Evolutionary conservation across 2,113 vertebrate genomes (phyloP).

Genomic region (Salvelinus sp.): DNA sequence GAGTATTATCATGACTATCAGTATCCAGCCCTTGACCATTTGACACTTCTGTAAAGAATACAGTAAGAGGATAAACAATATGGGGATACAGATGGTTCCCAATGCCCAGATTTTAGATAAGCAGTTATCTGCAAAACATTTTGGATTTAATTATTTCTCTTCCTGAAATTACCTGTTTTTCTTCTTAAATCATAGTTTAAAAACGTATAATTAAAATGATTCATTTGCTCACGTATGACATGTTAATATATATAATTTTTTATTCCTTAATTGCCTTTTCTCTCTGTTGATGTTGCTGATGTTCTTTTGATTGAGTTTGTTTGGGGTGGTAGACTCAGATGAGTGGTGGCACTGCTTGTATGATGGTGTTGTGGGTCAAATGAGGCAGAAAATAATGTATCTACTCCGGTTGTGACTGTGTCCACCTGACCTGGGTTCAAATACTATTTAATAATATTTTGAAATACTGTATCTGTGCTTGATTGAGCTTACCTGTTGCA

Average conservation of each 20-base stretch:
- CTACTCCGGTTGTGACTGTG: too few species aligned
- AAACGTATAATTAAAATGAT: conserved; percentile 32
- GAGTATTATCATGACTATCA: conserved; percentile 47
- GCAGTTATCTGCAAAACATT: background rate
- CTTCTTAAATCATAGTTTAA: conserved; percentile 25
- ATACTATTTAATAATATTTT: too few species aligned
- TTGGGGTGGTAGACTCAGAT: conserved; percentile 18
- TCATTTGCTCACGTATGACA: conserved; percentile 18
- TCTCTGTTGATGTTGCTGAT: conserved; percentile 22
- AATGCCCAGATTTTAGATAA: background rate
- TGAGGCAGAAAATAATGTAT: too few species aligned
- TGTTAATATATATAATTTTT: conserved; percentile 19
- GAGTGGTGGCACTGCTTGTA: conserved; percentile 4
- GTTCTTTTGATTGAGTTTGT: conserved; percentile 15
- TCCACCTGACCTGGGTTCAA: too few species aligned
- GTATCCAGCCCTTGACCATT: conserved; percentile 32
- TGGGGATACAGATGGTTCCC: background rate
- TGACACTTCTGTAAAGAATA: background rate
- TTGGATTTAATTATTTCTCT: conserved; percentile 14
- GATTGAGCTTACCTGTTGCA: too few species aligned
- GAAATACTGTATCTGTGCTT: too few species aligned
- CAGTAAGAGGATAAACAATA: background rate
- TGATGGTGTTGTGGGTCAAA: background rate
- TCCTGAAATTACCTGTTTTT: background rate
- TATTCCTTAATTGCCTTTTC: conserved; percentile 38